Conservation (phyloP, 2,888 invertebrate genomes). For the Cryptosula pallasiana region DNA sequence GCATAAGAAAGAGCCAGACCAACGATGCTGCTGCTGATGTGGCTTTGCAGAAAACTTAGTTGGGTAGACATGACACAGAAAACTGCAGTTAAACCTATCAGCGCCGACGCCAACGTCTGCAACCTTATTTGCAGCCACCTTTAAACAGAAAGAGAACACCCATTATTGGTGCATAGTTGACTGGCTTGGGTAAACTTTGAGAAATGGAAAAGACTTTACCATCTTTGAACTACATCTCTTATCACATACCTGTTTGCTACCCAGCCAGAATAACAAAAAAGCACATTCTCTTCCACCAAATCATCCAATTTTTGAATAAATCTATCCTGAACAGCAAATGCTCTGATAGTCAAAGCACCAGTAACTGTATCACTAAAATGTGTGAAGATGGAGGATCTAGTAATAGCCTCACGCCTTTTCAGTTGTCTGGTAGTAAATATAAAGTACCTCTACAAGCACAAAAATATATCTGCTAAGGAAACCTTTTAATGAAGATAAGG, state of each 20-base stretch:
- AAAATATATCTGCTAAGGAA: too few relatives aligned
- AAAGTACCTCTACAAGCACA: conserved; percentile 54
- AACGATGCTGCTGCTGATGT: conserved; percentile 25
- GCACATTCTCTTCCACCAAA: conserved; percentile 59
- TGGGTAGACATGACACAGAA: conserved; percentile 25
- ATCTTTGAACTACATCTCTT: too few relatives aligned
- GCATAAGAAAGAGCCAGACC: conserved; percentile 29
- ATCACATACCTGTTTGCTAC: conserved; percentile 51
- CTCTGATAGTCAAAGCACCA: conserved; percentile 46
- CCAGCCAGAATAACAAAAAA: conserved; percentile 59
- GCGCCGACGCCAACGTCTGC: conserved; percentile 25
- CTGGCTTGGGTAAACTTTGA: too few relatives aligned
- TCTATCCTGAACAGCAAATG: conserved; percentile 38
- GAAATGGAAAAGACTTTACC: too few relatives aligned
- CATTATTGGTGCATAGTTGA: too few relatives aligned
- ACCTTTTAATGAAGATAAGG: too few relatives aligned
- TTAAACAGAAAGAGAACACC: too few relatives aligned
- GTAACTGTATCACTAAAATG: conserved; percentile 57
- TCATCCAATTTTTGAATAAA: conserved; percentile 38
- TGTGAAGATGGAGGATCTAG: conserved; percentile 49
- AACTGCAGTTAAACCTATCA: conserved; percentile 27
- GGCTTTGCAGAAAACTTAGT: not conserved
- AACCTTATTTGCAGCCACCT: conserved; percentile 28
- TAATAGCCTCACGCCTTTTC: conserved; percentile 51
- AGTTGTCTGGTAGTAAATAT: conserved; percentile 50